A percentile compares a stretch with the other conserved stretches of the same genome.
phyloP scores from a whole-genome alignment of 2,113 vertebrate species.

The Charina bottae region DNA sequence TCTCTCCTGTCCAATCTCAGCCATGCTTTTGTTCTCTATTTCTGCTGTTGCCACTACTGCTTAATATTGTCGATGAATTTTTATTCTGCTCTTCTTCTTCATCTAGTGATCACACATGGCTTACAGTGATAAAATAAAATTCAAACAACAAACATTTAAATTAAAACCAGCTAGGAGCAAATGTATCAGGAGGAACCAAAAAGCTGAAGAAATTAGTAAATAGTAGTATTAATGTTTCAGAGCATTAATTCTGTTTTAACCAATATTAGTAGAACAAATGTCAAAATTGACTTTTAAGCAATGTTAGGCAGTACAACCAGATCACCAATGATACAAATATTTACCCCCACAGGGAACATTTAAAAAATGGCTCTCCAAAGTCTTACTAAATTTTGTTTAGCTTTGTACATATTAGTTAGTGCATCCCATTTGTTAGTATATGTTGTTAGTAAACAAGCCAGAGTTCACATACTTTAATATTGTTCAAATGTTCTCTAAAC shows the following conservation, averaged over 20 bases:
- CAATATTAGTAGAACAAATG: not conserved
- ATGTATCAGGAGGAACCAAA: not conserved
- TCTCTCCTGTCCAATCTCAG: not conserved
- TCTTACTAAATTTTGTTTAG: not conserved
- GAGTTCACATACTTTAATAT: slow-evolving; percentile 51
- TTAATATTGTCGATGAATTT: not conserved
- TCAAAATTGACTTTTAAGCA: not conserved
- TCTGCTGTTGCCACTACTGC: not conserved
- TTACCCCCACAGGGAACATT: slow-evolving; percentile 22
- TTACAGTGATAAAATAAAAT: not conserved
- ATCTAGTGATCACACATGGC: not conserved
- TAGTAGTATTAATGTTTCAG: not conserved
- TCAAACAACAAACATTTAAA: not conserved
- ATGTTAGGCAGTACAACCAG: not conserved
- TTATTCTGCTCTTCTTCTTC: not conserved
- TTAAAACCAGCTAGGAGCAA: not conserved
- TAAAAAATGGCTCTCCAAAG: slow-evolving; percentile 4
- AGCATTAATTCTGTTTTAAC: not conserved
- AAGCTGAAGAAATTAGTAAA: not conserved
- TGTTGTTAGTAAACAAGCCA: slow-evolving; percentile 51
- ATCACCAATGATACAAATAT: slow-evolving; percentile 1
- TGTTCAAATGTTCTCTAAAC: slow-evolving; percentile 52
- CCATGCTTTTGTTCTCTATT: not conserved
- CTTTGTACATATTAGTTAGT: slow-evolving; percentile 23
- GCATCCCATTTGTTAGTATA: slow-evolving; percentile 35